A percentile compares a stretch with the other conserved stretches of the same genome.
These are phyloP conservation scores for Opisthograptis luteolata DNA, from an alignment of 2,888 invertebrate genomes.

Conservation along the genomic window DNA sequence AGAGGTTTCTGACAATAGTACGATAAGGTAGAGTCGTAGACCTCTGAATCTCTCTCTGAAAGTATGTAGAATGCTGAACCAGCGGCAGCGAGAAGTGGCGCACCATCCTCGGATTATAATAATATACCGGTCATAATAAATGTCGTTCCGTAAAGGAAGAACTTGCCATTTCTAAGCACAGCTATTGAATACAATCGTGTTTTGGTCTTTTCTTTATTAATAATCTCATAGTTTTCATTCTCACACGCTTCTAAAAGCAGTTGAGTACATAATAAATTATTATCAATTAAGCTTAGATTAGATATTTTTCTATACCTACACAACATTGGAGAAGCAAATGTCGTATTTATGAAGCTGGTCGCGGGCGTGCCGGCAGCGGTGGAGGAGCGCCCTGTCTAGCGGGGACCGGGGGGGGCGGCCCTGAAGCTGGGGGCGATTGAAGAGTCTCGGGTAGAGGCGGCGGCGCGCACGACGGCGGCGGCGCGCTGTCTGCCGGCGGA, in stretches of 20 bases:
- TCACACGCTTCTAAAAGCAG: background rate
- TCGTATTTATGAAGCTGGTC: constrained; percentile 51
- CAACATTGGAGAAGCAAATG: background rate
- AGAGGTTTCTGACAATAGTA: too few relatives aligned
- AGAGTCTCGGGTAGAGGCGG: constrained; percentile 69
- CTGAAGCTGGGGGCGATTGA: constrained; percentile 62
- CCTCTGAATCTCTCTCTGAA: too few relatives aligned
- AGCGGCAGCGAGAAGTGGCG: too few relatives aligned
- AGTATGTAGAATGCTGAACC: too few relatives aligned
- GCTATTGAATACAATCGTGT: background rate
- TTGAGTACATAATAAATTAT: constrained; percentile 12
- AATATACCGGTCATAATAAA: too few relatives aligned
- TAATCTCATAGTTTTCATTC: constrained; percentile 1
- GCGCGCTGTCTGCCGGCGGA: constrained; percentile 83
- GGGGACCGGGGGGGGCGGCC: constrained; percentile 79
- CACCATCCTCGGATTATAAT: too few relatives aligned
- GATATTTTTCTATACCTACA: background rate
- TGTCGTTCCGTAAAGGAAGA: too few relatives aligned
- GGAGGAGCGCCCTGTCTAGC: constrained; percentile 86
- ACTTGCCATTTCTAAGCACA: background rate
- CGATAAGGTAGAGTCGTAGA: too few relatives aligned
- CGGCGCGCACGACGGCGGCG: constrained; percentile 87
- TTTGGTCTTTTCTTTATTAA: constrained; percentile 2
- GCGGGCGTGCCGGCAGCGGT: constrained; percentile 87
- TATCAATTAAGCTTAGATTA: constrained; percentile 5